These are phyloP conservation scores for Achatina immaculata DNA, from an alignment of 1,140 invertebrate genomes.

Conservation along the genomic window DNA sequence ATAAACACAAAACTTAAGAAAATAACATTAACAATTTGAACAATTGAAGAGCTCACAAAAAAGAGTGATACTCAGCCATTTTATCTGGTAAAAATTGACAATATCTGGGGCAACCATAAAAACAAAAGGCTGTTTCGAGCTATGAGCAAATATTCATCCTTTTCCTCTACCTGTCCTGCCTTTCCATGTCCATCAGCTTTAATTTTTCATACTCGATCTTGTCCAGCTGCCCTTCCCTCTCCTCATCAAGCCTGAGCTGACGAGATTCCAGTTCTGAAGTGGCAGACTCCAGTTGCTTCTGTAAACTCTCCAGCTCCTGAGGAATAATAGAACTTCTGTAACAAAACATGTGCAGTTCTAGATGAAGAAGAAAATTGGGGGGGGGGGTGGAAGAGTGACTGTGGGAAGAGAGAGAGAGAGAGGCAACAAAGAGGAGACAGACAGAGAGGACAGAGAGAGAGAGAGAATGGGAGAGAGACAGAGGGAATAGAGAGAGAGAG, in stretches of 20 bases:
- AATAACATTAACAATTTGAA: too few species aligned
- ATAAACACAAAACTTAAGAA: too few species aligned
- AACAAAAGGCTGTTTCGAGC: too few species aligned
- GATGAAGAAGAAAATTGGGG: neutral
- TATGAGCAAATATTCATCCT: neutral
- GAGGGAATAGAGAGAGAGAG: too few species aligned
- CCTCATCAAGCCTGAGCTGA: constrained; percentile 61
- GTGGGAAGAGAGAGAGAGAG: neutral
- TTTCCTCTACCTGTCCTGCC: constrained; percentile 60
- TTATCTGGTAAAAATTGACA: too few species aligned
- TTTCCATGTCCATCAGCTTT: constrained; percentile 65
- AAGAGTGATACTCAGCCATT: too few species aligned
- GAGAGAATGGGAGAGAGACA: too few species aligned
- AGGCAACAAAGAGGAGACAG: too few species aligned
- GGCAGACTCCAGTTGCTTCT: constrained; percentile 47
- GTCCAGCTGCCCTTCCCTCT: constrained; percentile 63
- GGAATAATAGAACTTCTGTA: too few species aligned
- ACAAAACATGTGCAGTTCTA: neutral
- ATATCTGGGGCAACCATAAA: too few species aligned
- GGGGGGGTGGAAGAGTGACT: neutral
- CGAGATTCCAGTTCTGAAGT: constrained; percentile 58
- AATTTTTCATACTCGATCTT: constrained; percentile 67
- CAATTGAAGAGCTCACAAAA: too few species aligned
- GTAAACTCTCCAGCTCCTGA: constrained; percentile 55
- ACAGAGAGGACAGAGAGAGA: too few species aligned